Base-by-base conservation (phyloP, 2,888 invertebrate genomes). In the Liopterus haemorrhoidalis region DNA sequence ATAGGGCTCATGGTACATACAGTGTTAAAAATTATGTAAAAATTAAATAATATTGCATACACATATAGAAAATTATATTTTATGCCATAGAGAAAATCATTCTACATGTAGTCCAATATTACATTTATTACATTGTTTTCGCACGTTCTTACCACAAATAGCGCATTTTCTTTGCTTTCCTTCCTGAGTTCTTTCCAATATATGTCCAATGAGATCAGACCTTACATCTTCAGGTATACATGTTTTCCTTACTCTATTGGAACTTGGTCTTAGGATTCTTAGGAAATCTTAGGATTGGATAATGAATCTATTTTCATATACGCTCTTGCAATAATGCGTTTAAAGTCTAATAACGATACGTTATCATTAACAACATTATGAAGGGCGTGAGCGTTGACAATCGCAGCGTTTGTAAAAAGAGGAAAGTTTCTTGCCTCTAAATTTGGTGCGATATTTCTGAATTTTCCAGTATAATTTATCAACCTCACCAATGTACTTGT, bases 361-460 rank as follows among this genome's bases (percentile, higher is more conserved):
- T 27, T 20, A 20, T 15, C 32, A 21, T 37, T 20, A n/a, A 30
- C 8, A 30, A 21, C 33, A 18, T 15, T 24, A 25, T 33, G 16
- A 41, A 41, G 14, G 11, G 42, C 27, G 36, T 36, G 24, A 22
- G 22, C 21, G 35, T 35, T 27, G 27, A 35, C 20, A 42, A 36
- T 14, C 18, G 16, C 32, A 6, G 14, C 32, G 14, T 14, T 32
- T 12, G 32, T 32, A 14, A 3, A 32, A 32, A 32, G 14, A 5
- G 3, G 20, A 25, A 42, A 42, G 14, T 42, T 41, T 33, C 33
- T 35, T 41, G 9, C 35, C 24, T 25, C 24, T 33, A 41, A 41
- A 33, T 41, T 42, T 42, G 24, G 28, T 42, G 12, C 35, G 21
- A 12, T 42, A 42, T 15, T 42, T 42, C 15, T 42, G 30, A 28